These are phyloP conservation scores for Tryphoninae sp. DNA, from an alignment of 2,888 invertebrate species.

Conservation along the genomic window DNA sequence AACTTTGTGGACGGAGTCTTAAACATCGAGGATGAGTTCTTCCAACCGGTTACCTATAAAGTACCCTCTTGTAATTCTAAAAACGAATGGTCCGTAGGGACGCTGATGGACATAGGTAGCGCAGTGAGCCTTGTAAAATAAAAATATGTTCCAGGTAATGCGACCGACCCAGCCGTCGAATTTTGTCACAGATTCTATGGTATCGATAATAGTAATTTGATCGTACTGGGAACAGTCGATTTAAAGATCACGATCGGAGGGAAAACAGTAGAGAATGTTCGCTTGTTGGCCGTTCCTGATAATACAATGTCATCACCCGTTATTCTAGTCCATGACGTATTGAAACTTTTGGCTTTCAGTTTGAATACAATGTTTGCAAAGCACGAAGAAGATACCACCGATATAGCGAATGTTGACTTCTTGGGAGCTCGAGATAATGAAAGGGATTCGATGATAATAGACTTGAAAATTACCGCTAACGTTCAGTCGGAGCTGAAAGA, in stretches of 20 bases:
- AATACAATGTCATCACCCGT: slow-evolving; percentile 52
- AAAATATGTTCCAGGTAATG: slow-evolving; percentile 39
- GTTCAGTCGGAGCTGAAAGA: slow-evolving; percentile 30
- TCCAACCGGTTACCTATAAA: slow-evolving; percentile 5
- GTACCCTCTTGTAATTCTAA: neutral
- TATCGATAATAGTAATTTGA: slow-evolving; percentile 36
- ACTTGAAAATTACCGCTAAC: slow-evolving; percentile 19
- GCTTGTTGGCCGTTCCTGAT: slow-evolving; percentile 57
- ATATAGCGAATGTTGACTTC: slow-evolving; percentile 24
- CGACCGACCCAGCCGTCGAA: slow-evolving; percentile 20
- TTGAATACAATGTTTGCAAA: neutral
- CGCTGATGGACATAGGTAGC: slow-evolving; percentile 52
- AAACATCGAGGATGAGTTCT: slow-evolving; percentile 17
- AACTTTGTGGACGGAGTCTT: slow-evolving; percentile 15
- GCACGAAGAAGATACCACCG: neutral
- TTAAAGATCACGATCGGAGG: slow-evolving; percentile 14
- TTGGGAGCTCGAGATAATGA: neutral
- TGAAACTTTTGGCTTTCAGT: slow-evolving; percentile 7
- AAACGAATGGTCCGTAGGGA: slow-evolving; percentile 20
- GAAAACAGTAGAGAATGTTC: neutral
- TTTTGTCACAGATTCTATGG: slow-evolving; percentile 27
- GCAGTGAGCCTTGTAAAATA: slow-evolving; percentile 51
- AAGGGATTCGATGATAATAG: slow-evolving; percentile 19
- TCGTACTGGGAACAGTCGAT: slow-evolving; percentile 42
- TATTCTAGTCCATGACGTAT: slow-evolving; percentile 30